Percentiles rank a stretch among this genome's conserved stretches.
Conservation (phyloP, 2,113 vertebrate genomes). For the Anarhynchus alexandrinus region DNA sequence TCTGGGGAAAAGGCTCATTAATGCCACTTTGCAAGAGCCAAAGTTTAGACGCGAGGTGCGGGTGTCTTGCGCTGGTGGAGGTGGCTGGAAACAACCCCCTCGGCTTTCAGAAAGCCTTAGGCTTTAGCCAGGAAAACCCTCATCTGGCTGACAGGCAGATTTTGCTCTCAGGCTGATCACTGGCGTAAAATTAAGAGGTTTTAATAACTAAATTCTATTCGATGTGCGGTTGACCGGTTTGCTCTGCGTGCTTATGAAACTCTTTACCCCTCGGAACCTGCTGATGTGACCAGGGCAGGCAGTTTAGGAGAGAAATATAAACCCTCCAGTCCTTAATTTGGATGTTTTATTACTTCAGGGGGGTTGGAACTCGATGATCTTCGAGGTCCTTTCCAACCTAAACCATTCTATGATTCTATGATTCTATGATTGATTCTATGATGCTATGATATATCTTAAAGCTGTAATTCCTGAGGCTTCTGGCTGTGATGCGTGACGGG, state of each 20-base stretch:
- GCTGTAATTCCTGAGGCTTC: background rate
- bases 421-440: no score
- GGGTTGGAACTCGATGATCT: no score
- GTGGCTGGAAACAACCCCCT: background rate
- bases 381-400: no score
- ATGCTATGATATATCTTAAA: background rate
- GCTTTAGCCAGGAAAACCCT: background rate
- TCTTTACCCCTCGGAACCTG: no score
- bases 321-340: background rate
- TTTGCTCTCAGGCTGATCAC: background rate
- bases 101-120: background rate
- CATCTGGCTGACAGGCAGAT: background rate
- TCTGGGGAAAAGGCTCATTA: background rate
- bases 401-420: no score
- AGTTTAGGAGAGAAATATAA: accelerated
- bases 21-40: background rate
- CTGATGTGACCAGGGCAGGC: background rate
- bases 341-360: background rate
- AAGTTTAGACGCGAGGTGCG: background rate
- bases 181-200: background rate
- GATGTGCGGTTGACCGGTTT: no score
- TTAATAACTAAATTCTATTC: background rate
- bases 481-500: background rate
- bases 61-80: background rate
- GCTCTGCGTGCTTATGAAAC: background rate